Evolutionary conservation across 2,888 invertebrate species (phyloP), one percentile per base, ranked within the genome.

Genomic region (Sepiola atlantica): DNA sequence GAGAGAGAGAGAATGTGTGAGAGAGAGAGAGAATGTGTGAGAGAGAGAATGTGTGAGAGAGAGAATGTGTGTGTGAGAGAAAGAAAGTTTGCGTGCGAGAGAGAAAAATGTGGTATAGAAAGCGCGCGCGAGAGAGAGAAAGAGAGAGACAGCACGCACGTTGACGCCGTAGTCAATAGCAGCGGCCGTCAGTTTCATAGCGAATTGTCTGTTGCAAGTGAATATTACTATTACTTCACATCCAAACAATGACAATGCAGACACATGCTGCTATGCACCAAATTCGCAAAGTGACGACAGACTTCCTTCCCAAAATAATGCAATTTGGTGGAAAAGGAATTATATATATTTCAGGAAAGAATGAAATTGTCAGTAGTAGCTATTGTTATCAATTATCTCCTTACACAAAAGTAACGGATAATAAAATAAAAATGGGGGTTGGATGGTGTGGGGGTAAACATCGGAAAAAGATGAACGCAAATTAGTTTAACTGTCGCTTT

Each of bases 191-290:
- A n/a, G 4, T 61, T 77, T n/a, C n/a, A 14, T 77, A 77, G 77
- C n/a, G 77, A 77, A 61, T 45, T 61, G 77, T 77, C 77, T 77
- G 77, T 3, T n/a, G 77, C 77, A 32, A 77, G 16, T 14, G 77
- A 77, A 16, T 77, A 57, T 57, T 57, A 77, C 32, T n/a, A 21
- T 57, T 57, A 77, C 32, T 77, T 77, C 28, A n/a, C 77, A 77
- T n/a, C 1, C 77, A 77, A 16, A n/a, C n/a, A n/a, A 77, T 61
- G 24, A 61, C 61, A 61, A 61, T 24, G 18, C 77, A 77, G n/a
- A 77, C 77, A 77, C 77, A 77, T n/a, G n/a, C n/a, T 10, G n/a
- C 77, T 77, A 77, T 77, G 77, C 77, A 77, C 77, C 77, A 77
- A 16, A 77, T 77, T 16, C n/a, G 14, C 77, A n/a, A n/a, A 77